Evolutionary conservation across 2,113 vertebrate genomes (phyloP).

Genomic region (Ramphastos sulfuratus): DNA sequence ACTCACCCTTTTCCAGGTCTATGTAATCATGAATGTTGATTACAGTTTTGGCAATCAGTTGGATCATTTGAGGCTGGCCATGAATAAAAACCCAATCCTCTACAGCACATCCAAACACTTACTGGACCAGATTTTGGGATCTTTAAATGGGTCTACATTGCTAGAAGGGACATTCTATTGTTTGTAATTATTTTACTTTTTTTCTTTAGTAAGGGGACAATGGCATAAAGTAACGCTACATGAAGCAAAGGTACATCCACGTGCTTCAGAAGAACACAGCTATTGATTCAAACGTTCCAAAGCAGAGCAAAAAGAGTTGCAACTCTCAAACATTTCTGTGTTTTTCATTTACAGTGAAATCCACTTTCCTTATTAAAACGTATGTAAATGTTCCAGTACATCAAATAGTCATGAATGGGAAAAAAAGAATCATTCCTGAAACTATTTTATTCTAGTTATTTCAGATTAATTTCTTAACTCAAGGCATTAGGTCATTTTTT

Average conservation of each 20-base stretch:
- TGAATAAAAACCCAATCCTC: background rate
- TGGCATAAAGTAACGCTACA: background rate
- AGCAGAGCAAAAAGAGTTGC: background rate
- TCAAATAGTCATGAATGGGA: background rate
- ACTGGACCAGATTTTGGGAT: background rate
- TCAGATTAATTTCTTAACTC: conserved; percentile 34
- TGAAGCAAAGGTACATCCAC: fast-evolving
- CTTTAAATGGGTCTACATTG: background rate
- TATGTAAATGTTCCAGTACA: background rate
- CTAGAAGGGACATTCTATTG: background rate
- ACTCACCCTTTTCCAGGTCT: background rate
- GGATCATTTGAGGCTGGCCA: background rate
- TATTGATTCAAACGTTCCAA: background rate
- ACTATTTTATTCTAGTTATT: background rate
- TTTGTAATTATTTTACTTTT: background rate
- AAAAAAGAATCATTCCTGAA: background rate
- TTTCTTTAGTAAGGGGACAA: background rate
- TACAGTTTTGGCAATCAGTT: background rate
- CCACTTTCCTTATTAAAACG: background rate
- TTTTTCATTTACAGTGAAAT: background rate
- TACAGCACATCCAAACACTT: background rate
- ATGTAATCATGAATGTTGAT: background rate
- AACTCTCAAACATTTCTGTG: background rate
- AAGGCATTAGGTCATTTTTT: background rate
- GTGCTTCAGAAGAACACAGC: background rate